Base-by-base conservation (phyloP, 2,797 vertebrate genomes). In the Falco novaeseelandiae region DNA sequence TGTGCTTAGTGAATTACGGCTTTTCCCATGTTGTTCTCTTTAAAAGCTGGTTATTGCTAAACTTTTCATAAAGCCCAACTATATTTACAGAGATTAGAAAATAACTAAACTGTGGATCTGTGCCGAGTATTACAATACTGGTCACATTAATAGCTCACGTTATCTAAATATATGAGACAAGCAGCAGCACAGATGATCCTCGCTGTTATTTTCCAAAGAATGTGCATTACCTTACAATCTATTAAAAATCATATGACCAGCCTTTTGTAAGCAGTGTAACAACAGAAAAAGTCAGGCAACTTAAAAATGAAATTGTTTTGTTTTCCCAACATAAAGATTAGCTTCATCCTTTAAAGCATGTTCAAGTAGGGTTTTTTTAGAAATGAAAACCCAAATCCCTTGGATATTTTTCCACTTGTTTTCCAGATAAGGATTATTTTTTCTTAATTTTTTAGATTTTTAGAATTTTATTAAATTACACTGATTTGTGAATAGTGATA, bases 391-490 rank as follows among this genome's bases (percentile, higher is more conserved):
- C 0, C 19, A 67, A 9, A 22, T 1, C 12, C 44, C 40, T 7
- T 0, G 8, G 13, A 0, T 2, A 15, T 63, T 52, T 38, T 14
- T 1, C 12, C 8, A 32, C 13, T 16, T n/a, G 40, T 84, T 51
- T 4, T 65, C n/a, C n/a, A 26, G 25, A 52, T 1, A 61, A 57
- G 8, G 4, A 27, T 57, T 25, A 38, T 15, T 40, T 4, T 57
- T 65, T 22, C 66, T 46, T 2, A 17, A 30, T 15, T 73, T 38
- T 62, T 67, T 49, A 82, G n/a, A 63, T 62, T 48, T 54, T 73
- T n/a, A 21, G 14, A n/a, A 22, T 67, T 76, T 21, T 40, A 10
- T 61, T 21, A 54, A 72, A 70, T 79, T 22, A 46, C 8, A 13
- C 4, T 38, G 4, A 26, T 49, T 76, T 27, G 21, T 69, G 70